phyloP scores from a whole-genome alignment of 2,113 vertebrate genomes.

The Siniperca chuatsi region DNA sequence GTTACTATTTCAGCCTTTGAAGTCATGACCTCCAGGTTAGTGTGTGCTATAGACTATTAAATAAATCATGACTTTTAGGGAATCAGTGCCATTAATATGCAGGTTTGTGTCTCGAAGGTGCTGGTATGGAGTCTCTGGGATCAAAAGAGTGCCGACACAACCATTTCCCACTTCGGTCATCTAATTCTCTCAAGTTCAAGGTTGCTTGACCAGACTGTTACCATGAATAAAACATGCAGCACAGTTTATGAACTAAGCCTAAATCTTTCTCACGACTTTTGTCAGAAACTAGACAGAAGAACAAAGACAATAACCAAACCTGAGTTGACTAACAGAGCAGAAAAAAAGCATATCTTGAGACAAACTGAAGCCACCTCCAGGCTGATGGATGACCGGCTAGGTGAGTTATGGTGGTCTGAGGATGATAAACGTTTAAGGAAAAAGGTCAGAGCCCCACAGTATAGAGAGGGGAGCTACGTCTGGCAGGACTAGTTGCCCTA shows the following conservation, averaged over 20 bases:
- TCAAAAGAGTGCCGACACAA: constrained; percentile 27
- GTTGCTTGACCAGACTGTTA: constrained; percentile 10
- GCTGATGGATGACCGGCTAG: constrained; percentile 29
- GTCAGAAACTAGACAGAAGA: constrained; percentile 23
- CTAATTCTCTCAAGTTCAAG: constrained; percentile 19
- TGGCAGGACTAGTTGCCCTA: constrained; percentile 10
- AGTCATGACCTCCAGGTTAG: constrained; percentile 42
- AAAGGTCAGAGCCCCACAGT: constrained; percentile 45
- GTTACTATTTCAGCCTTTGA: constrained; percentile 64
- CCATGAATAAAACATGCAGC: constrained; percentile 15
- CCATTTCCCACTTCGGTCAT: not conserved
- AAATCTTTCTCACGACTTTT: not conserved
- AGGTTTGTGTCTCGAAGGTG: constrained; percentile 9
- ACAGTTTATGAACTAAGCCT: constrained; percentile 7
- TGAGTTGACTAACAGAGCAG: not conserved
- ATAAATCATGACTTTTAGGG: constrained; percentile 50
- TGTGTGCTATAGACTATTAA: constrained; percentile 41
- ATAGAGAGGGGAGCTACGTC: not conserved
- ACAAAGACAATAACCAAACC: constrained; percentile 32
- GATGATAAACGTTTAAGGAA: constrained; percentile 38
- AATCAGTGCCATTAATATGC: constrained; percentile 33
- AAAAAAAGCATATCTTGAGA: constrained; percentile 18
- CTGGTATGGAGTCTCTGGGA: constrained; percentile 3
- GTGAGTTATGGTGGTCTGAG: constrained; percentile 56
- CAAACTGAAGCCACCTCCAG: constrained; percentile 51